Percentiles rank a stretch among this genome's conserved stretches.
Evolutionary conservation across 1,140 invertebrate species (phyloP).

Genomic region (Phymorhynchus buccinoides): DNA sequence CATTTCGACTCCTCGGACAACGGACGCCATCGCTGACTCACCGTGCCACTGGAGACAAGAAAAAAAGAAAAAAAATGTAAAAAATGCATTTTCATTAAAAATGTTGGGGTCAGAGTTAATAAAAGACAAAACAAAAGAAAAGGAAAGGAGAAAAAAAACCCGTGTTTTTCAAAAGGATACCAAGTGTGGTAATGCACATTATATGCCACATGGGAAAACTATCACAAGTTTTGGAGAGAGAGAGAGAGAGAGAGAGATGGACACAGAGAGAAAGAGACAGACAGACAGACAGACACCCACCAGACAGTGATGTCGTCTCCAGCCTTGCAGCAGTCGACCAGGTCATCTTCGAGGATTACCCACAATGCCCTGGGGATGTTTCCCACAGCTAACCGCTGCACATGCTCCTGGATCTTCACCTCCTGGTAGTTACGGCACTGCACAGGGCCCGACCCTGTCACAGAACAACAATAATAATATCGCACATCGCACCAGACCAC

Average conservation of each 20-base stretch:
- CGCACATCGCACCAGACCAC: too few species aligned
- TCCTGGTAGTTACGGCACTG: conserved; percentile 92
- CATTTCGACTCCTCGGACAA: conserved; percentile 77
- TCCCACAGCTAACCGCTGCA: conserved; percentile 81
- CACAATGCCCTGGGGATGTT: conserved; percentile 85
- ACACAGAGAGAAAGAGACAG: too few species aligned
- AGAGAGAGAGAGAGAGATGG: too few species aligned
- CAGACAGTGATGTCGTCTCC: conserved; percentile 89
- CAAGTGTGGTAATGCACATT: too few species aligned
- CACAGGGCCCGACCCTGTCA: conserved; percentile 72
- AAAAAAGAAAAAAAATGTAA: neutral
- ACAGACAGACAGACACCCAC: too few species aligned
- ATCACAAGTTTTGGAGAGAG: too few species aligned
- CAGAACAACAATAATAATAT: neutral
- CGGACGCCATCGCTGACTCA: conserved; percentile 83
- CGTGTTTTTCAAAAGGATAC: too few species aligned
- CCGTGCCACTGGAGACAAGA: conserved; percentile 80
- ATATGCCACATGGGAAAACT: too few species aligned
- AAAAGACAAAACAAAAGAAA: too few species aligned
- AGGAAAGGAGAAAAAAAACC: too few species aligned
- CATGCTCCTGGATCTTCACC: conserved; percentile 87
- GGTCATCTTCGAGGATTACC: conserved; percentile 88
- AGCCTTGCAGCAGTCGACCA: conserved; percentile 89
- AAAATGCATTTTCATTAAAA: too few species aligned
- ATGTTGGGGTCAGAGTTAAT: too few species aligned